Percentiles rank a stretch among this genome's conserved stretches.
These are phyloP conservation scores for Sceloporus tristichus DNA, from an alignment of 2,113 vertebrate genomes.

Conservation along the genomic window DNA sequence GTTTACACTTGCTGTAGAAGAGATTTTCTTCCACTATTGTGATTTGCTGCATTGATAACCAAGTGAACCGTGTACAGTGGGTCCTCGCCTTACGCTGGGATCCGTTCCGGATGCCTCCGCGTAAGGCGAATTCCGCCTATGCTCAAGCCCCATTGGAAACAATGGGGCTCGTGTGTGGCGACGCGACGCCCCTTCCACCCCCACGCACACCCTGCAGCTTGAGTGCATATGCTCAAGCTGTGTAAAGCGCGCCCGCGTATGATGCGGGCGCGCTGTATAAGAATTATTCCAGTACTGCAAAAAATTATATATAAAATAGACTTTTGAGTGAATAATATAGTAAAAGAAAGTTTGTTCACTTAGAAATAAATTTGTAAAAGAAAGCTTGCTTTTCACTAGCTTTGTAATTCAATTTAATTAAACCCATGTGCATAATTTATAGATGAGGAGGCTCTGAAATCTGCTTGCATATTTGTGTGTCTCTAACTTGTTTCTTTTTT, in stretches of 20 bases:
- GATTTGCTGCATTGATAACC: neutral
- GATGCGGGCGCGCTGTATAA: neutral
- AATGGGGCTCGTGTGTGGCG: too few relatives aligned
- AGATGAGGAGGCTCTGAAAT: neutral
- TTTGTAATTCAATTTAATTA: neutral
- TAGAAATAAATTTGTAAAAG: too few relatives aligned
- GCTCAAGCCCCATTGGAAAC: too few relatives aligned
- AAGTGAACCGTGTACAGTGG: neutral
- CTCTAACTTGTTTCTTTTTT: slow-evolving; percentile 49
- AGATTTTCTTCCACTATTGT: neutral
- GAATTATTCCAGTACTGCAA: neutral
- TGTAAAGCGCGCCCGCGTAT: too few relatives aligned
- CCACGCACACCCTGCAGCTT: too few relatives aligned
- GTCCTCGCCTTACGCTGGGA: too few relatives aligned
- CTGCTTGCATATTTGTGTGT: neutral
- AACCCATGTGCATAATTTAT: neutral
- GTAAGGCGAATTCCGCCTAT: too few relatives aligned
- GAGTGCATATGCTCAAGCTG: too few relatives aligned
- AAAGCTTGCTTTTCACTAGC: neutral
- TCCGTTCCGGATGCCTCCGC: too few relatives aligned
- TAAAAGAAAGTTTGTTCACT: too few relatives aligned
- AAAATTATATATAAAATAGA: neutral
- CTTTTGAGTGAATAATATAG: neutral
- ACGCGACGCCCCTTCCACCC: too few relatives aligned
- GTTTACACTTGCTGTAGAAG: too few relatives aligned